These are phyloP conservation scores for Beris morrisii DNA, from an alignment of 2,888 invertebrate species.

Conservation along the genomic window DNA sequence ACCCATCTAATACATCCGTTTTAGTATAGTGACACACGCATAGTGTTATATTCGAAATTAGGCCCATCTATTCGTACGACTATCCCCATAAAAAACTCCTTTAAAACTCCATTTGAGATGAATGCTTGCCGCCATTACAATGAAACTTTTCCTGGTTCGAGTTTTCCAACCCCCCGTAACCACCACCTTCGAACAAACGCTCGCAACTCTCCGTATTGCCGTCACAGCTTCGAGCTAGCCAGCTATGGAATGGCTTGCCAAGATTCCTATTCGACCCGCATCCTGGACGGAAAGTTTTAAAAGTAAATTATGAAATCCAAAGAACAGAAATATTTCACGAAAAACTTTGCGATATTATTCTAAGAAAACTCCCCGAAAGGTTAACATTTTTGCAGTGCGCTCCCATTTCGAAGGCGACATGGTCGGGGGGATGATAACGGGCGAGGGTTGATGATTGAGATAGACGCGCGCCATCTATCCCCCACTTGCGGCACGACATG, in stretches of 20 bases:
- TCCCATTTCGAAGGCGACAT: not conserved
- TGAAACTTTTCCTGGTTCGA: conserved; percentile 18
- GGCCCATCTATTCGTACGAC: conserved; percentile 7
- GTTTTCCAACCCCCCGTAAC: not conserved
- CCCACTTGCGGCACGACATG: conserved; percentile 4
- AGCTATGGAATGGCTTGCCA: too few species aligned
- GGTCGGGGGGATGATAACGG: not conserved
- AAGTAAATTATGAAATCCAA: conserved; percentile 39
- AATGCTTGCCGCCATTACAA: conserved; percentile 2
- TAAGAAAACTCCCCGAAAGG: conserved; percentile 35
- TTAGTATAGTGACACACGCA: conserved; percentile 3
- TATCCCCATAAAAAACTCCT: conserved; percentile 20
- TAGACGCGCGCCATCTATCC: conserved; percentile 16
- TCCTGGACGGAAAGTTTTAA: conserved; percentile 30
- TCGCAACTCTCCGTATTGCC: conserved; percentile 1
- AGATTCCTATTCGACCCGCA: too few species aligned
- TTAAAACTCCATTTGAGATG: conserved; percentile 23
- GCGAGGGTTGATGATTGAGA: conserved; percentile 15
- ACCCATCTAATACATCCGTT: conserved; percentile 16
- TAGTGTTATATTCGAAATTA: conserved; percentile 13
- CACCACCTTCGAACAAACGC: not conserved
- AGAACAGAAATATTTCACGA: conserved; percentile 35
- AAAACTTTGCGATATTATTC: conserved; percentile 17
- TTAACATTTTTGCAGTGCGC: conserved; percentile 27
- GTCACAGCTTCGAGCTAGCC: not conserved